phyloP scores from a whole-genome alignment of 2,888 invertebrate species.

The Cistogaster globosa region DNA sequence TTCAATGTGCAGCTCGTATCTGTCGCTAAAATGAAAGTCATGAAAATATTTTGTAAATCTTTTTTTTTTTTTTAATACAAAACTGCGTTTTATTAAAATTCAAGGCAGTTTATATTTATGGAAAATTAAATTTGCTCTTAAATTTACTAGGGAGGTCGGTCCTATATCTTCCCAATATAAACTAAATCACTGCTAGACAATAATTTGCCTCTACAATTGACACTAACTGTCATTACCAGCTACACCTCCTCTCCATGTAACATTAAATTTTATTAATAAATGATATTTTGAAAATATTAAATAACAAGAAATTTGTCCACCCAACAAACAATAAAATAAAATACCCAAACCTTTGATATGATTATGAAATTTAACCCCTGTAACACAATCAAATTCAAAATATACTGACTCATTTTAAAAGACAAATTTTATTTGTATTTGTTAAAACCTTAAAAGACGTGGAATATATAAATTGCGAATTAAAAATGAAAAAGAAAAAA shows the following conservation, averaged over 20 bases:
- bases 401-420: not conserved
- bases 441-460: not conserved
- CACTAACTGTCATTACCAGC: constrained; percentile 46
- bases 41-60: too few relatives aligned
- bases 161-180: not conserved
- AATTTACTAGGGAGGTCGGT: too few relatives aligned
- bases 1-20: too few relatives aligned
- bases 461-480: constrained; percentile 1
- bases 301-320: constrained; percentile 42
- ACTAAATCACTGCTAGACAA: not conserved
- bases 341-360: constrained; percentile 5
- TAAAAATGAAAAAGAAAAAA: not conserved
- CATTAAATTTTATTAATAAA: not conserved
- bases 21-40: too few relatives aligned
- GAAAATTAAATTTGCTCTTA: too few relatives aligned
- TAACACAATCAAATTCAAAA: constrained; percentile 8
- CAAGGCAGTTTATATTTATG: too few relatives aligned
- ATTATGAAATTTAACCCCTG: constrained; percentile 48
- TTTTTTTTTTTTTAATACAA: too few relatives aligned
- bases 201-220: constrained; percentile 9
- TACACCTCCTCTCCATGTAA: constrained; percentile 20
- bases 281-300: not conserved
- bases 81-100: too few relatives aligned
- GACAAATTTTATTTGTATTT: constrained; percentile 42
- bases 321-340: constrained; percentile 16